Conservation (phyloP, 2,113 vertebrate genomes). For the Paralichthys olivaceus region DNA sequence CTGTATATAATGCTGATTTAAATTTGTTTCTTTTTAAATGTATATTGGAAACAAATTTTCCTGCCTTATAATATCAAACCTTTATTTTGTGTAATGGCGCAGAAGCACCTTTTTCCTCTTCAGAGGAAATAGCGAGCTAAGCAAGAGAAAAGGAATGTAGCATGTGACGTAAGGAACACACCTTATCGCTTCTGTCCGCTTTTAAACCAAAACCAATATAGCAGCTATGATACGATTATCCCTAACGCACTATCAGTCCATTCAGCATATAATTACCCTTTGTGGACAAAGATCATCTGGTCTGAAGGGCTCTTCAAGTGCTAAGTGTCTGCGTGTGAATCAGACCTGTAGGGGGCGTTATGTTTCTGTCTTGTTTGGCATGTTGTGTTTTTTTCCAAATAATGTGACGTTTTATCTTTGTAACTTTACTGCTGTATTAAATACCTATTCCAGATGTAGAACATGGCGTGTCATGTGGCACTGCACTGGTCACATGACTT, state of each 20-base stretch:
- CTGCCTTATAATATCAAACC: constrained; percentile 53
- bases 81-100: constrained; percentile 19
- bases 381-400: constrained; percentile 23
- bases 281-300: neutral
- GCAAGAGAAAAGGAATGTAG: constrained; percentile 30
- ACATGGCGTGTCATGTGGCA: neutral
- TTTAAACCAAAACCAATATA: constrained; percentile 30
- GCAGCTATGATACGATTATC: constrained; percentile 19
- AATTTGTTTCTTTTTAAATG: constrained; percentile 4
- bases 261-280: neutral
- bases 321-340: neutral
- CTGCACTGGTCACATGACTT: neutral
- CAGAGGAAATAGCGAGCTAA: constrained; percentile 30
- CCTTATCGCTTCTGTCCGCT: constrained; percentile 1
- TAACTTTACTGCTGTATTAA: constrained; percentile 17
- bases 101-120: constrained; percentile 20
- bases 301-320: constrained; percentile 20
- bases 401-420: constrained; percentile 23
- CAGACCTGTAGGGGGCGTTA: neutral
- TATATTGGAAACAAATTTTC: constrained; percentile 36
- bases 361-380: neutral
- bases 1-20: constrained; percentile 29
- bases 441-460: constrained; percentile 23
- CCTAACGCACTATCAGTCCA: neutral
- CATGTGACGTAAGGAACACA: neutral